These are phyloP conservation scores for Flexamia atlantica DNA, from an alignment of 2,888 invertebrate genomes.

Conservation along the genomic window DNA sequence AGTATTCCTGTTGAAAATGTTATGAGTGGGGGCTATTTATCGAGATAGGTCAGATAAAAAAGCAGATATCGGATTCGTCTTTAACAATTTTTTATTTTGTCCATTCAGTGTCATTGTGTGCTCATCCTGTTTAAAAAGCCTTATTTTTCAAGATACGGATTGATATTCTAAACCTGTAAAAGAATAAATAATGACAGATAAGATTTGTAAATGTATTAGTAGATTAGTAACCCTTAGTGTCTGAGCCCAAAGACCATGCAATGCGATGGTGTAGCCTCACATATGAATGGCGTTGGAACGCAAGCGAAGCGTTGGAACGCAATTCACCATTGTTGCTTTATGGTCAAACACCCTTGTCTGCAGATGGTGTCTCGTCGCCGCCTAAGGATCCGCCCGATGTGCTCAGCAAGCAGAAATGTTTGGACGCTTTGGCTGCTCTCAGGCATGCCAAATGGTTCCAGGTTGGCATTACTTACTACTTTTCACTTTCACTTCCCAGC, in stretches of 20 bases:
- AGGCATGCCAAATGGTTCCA: conserved; percentile 99
- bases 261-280: conserved; percentile 42
- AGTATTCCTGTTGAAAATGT: too few relatives aligned
- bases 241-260: conserved; percentile 30
- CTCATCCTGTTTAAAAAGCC: too few relatives aligned
- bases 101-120: too few relatives aligned
- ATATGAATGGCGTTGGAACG: conserved; percentile 54
- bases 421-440: conserved; percentile 99
- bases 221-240: neutral
- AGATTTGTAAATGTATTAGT: too few relatives aligned
- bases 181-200: too few relatives aligned
- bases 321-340: conserved; percentile 71
- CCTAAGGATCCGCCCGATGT: conserved; percentile 90
- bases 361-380: conserved; percentile 76
- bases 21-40: too few relatives aligned
- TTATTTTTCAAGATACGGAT: too few relatives aligned
- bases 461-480: conserved; percentile 77
- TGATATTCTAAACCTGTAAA: too few relatives aligned
- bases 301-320: conserved; percentile 53
- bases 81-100: too few relatives aligned
- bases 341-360: conserved; percentile 87
- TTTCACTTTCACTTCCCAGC: conserved; percentile 46
- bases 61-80: too few relatives aligned
- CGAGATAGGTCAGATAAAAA: too few relatives aligned
- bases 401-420: conserved; percentile 99